These are phyloP conservation scores for Poecilus cupreus DNA, from an alignment of 2,888 invertebrate genomes.

Conservation along the genomic window DNA sequence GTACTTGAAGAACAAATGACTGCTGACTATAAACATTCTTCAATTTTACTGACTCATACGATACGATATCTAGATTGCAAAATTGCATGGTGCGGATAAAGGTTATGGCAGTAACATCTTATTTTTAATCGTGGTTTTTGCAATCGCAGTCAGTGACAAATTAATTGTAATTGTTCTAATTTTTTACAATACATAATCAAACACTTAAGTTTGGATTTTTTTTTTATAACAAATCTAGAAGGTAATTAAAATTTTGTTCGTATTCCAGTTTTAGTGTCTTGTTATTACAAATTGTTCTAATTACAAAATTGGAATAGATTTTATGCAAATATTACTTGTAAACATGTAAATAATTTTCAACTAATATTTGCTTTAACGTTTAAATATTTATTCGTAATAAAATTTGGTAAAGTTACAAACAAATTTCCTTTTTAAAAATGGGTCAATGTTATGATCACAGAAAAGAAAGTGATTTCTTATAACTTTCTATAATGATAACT, in stretches of 20 bases:
- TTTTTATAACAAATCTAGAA: too few species aligned
- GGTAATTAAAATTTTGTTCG: too few species aligned
- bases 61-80: not conserved
- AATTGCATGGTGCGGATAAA: not conserved
- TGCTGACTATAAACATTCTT: not conserved
- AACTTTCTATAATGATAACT: slow-evolving; percentile 12
- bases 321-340: not conserved
- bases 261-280: too few species aligned
- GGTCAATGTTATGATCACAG: slow-evolving; percentile 36
- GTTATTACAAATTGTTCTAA: not conserved
- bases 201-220: too few species aligned
- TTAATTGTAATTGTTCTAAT: too few species aligned
- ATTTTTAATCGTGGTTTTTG: not conserved
- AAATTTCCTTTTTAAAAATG: not conserved
- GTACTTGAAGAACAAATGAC: not conserved
- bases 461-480: slow-evolving; percentile 34
- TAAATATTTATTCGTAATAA: too few species aligned
- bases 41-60: not conserved
- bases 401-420: too few species aligned
- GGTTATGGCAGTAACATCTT: not conserved
- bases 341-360: not conserved
- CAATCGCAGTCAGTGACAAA: too few species aligned
- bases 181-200: too few species aligned
- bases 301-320: too few species aligned
- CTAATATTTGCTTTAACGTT: too few species aligned